These are phyloP conservation scores for Malurus splendens DNA, from an alignment of 2,797 vertebrate genomes.

Conservation along the genomic window DNA sequence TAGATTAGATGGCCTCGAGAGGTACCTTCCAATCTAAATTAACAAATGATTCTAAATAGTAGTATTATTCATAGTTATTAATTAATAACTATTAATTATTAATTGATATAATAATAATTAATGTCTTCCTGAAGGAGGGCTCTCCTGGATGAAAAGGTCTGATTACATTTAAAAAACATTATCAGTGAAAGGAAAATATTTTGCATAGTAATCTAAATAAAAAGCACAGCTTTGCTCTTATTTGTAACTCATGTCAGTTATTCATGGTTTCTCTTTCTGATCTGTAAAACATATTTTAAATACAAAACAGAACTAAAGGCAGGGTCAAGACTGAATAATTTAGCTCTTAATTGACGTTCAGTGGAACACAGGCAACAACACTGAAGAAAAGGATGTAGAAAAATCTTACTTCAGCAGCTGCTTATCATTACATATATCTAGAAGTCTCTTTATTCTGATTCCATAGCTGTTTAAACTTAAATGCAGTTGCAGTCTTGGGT, in stretches of 20 bases:
- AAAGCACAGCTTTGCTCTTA: background rate
- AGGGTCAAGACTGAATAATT: conserved; percentile 21
- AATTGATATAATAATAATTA: background rate
- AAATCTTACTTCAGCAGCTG: conserved; percentile 20
- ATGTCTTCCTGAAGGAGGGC: background rate
- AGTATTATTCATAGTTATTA: background rate
- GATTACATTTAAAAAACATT: conserved; percentile 18
- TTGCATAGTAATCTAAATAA: conserved; percentile 37
- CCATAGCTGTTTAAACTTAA: background rate
- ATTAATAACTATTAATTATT: conserved; percentile 10
- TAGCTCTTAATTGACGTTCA: conserved; percentile 38
- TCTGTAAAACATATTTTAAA: conserved; percentile 17
- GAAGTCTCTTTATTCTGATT: conserved; percentile 9
- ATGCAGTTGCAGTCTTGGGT: background rate
- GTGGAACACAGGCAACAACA: background rate
- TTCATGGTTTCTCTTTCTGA: background rate
- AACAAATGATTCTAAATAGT: background rate
- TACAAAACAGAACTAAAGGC: conserved; percentile 18
- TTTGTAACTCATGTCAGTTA: background rate
- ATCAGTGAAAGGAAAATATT: conserved; percentile 3
- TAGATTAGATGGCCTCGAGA: background rate
- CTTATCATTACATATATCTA: background rate
- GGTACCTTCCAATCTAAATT: background rate
- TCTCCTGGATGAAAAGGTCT: background rate
- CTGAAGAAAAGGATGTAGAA: background rate